Conservation (phyloP, 2,113 vertebrate genomes). For the Xiphophorus couchianus region DNA sequence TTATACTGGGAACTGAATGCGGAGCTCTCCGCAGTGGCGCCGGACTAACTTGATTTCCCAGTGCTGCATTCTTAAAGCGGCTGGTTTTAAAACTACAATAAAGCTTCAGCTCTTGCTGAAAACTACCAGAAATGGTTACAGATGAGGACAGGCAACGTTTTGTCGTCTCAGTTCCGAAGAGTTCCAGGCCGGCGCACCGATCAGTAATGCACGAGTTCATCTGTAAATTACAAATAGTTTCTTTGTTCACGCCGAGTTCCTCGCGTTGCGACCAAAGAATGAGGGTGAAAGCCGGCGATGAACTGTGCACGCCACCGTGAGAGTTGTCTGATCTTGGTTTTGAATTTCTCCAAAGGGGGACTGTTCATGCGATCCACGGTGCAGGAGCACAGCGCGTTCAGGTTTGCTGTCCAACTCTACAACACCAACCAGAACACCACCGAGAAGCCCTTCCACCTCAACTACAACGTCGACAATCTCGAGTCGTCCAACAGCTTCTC, state of each 20-base stretch:
- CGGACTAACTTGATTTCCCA: conserved; percentile 60
- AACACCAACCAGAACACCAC: conserved; percentile 99
- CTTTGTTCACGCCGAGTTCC: background rate
- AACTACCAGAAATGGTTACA: background rate
- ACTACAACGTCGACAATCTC: conserved; percentile 98
- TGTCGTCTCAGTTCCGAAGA: conserved; percentile 19
- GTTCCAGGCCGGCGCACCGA: conserved; percentile 41
- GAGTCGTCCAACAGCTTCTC: conserved; percentile 99
- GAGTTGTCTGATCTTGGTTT: conserved; percentile 37
- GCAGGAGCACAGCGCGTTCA: conserved; percentile 99
- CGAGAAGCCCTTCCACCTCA: conserved; percentile 98
- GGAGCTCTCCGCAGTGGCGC: conserved; percentile 57
- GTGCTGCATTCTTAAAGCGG: conserved; percentile 14
- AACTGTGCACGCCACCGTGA: background rate
- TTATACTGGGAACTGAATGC: conserved; percentile 22
- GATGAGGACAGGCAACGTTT: conserved; percentile 1
- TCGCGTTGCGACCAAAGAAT: background rate
- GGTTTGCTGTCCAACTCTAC: conserved; percentile 99
- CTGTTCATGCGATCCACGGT: conserved; percentile 99
- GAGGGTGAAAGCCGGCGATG: background rate
- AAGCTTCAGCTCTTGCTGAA: background rate
- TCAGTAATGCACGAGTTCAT: conserved; percentile 11
- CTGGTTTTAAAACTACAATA: conserved; percentile 22
- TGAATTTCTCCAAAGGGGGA: conserved; percentile 84
- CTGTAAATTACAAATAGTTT: background rate